These are phyloP conservation scores for Pteropus rufus DNA, from an alignment of 2,797 vertebrate genomes.

Conservation along the genomic window DNA sequence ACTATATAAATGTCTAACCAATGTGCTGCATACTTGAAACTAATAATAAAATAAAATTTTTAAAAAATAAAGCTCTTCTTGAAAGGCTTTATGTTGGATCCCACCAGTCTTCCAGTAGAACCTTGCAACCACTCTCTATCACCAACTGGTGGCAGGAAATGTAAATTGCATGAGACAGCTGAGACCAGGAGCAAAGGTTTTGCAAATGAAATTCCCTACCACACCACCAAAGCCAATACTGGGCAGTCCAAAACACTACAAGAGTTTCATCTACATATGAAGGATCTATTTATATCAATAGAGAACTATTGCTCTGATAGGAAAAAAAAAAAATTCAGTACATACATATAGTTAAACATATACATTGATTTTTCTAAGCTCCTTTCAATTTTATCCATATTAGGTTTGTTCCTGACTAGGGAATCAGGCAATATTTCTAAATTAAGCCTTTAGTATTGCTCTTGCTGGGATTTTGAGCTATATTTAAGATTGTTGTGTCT, in stretches of 20 bases:
- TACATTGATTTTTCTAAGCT: neutral
- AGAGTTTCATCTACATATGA: neutral
- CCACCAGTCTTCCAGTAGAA: neutral
- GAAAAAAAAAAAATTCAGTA: neutral
- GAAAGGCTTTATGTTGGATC: neutral
- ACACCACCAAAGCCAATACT: neutral
- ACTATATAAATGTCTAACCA: too few relatives aligned
- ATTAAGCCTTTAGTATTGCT: neutral
- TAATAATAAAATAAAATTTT: too few relatives aligned
- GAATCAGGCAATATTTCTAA: conserved; percentile 39
- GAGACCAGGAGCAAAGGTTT: neutral
- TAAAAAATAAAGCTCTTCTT: too few relatives aligned
- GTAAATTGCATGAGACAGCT: neutral
- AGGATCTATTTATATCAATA: neutral
- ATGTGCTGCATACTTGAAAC: too few relatives aligned
- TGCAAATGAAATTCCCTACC: neutral
- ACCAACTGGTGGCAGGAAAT: neutral
- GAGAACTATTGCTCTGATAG: neutral
- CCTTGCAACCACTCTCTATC: neutral
- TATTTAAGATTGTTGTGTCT: neutral
- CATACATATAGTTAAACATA: neutral
- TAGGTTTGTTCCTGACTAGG: neutral
- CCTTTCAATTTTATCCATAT: neutral
- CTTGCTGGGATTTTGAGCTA: neutral
- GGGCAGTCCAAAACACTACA: neutral